Evolutionary conservation across 1,140 invertebrate genomes (phyloP), one percentile per base, ranked within the genome.

Genomic region (Ectropis grisescens): DNA sequence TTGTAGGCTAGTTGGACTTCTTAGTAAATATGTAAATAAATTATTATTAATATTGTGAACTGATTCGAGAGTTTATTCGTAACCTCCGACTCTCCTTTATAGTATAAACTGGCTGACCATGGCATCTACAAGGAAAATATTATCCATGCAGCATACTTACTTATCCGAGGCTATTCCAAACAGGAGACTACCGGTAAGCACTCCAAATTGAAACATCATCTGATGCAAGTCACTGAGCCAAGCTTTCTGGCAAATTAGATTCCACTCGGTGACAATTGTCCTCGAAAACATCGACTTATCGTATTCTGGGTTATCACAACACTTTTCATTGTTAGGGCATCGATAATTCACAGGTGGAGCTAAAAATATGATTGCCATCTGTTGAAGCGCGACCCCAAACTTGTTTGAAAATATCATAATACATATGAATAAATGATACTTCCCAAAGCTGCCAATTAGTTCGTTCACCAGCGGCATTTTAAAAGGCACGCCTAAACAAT

Each of bases 221-320:
- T 93, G 91, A 0, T 85, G 87, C 2, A 93, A 59, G 70, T 89
- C 90, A 2, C 86, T 84, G 12, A 91, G 59, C 58, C 87, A 87
- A 8, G 65, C 57, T 22, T 71, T 75, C 2, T 85, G 78, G 33
- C 91, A 93, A 3, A 91, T 87, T 14, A 93, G 80, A 66, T 92
- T 72, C 89, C 90, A 93, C 84, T 92, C 85, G 2, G 85, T 89
- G 11, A 87, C 81, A 14, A 92, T 90, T 1, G 90, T 92, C 38
- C 87, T 85, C 4, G 83, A 68, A 53, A 93, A 93, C 16, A 87
- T 51, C 7, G 70, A 82, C 16, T 58, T 84, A 47, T 91, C 85
- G 41, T 88, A 91, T 13, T 72, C 64, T 26, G 86, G 86, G 1
- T 82, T 45, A 0, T 65, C 51, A 47, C 90, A 91, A 9, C 67